phyloP scores from a whole-genome alignment of 2,888 invertebrate genomes.

The Cantharis nigra region DNA sequence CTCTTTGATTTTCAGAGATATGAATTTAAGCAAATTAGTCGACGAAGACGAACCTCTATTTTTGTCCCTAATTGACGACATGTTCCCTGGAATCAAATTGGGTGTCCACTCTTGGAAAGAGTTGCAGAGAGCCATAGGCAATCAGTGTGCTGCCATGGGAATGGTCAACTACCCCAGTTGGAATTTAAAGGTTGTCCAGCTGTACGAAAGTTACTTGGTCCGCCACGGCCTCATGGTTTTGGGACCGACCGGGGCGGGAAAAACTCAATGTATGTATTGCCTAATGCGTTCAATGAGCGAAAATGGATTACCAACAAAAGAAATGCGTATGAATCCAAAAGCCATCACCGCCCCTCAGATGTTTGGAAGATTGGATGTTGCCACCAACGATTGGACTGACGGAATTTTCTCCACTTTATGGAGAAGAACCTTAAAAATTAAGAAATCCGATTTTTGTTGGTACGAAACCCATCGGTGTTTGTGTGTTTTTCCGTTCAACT shows the following conservation, averaged over 20 bases:
- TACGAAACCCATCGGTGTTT: slow-evolving; percentile 44
- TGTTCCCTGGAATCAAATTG: slow-evolving; percentile 85
- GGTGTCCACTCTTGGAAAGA: slow-evolving; percentile 75
- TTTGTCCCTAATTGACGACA: slow-evolving; percentile 83
- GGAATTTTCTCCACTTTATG: slow-evolving; percentile 91
- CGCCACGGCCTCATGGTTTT: slow-evolving; percentile 89
- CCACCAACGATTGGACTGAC: slow-evolving; percentile 94
- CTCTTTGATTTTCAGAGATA: slow-evolving; percentile 65
- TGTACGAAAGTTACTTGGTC: slow-evolving; percentile 85
- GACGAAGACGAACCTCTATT: slow-evolving; percentile 92
- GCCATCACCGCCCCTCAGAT: slow-evolving; percentile 92
- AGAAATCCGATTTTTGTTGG: slow-evolving; percentile 73
- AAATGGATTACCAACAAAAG: slow-evolving; percentile 76
- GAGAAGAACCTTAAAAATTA: slow-evolving; percentile 80
- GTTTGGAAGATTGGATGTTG: slow-evolving; percentile 86
- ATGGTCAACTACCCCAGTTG: slow-evolving; percentile 82
- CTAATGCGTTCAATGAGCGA: slow-evolving; percentile 80
- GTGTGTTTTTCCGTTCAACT: neutral
- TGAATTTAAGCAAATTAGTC: slow-evolving; percentile 92
- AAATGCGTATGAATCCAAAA: slow-evolving; percentile 92
- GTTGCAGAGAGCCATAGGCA: slow-evolving; percentile 72
- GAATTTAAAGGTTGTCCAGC: slow-evolving; percentile 85
- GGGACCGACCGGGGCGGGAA: slow-evolving; percentile 87
- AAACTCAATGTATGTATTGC: slow-evolving; percentile 78
- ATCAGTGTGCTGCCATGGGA: slow-evolving; percentile 66